Percentiles rank a stretch among this genome's conserved stretches.
Evolutionary conservation across 2,113 vertebrate species (phyloP).

Genomic region (Chelonoidis abingdonii): DNA sequence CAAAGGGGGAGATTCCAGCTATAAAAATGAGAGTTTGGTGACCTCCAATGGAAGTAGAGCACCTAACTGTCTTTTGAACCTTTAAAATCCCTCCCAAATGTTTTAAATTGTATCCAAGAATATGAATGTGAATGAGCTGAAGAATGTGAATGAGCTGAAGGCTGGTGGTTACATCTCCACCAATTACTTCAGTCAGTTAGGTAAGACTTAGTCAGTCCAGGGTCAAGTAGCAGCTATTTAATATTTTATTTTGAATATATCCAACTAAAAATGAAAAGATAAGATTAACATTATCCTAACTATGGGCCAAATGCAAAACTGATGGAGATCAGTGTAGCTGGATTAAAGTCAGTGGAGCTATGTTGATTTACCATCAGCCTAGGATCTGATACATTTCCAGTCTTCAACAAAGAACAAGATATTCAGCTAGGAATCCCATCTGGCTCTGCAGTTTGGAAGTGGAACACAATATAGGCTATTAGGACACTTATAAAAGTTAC

Average conservation of each 20-base stretch:
- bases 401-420: neutral
- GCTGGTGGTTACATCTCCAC: neutral
- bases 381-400: neutral
- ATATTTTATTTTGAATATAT: neutral
- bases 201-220: neutral
- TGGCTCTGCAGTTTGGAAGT: neutral
- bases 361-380: neutral
- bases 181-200: neutral
- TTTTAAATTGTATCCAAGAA: neutral
- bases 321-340: neutral
- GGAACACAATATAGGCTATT: neutral
- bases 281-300: neutral
- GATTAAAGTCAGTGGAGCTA: neutral
- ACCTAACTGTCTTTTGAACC: conserved; percentile 10
- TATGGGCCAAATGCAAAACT: neutral
- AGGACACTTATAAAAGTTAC: neutral
- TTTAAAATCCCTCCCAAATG: conserved; percentile 15
- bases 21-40: neutral
- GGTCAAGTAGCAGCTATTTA: neutral
- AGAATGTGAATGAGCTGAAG: neutral
- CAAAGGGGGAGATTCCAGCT: neutral
- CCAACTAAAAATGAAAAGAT: neutral
- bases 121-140: neutral
- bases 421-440: neutral
- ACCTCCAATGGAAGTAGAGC: neutral